These are phyloP conservation scores for Habroteleia sp. DNA, from an alignment of 2,888 invertebrate species.

Conservation along the genomic window DNA sequence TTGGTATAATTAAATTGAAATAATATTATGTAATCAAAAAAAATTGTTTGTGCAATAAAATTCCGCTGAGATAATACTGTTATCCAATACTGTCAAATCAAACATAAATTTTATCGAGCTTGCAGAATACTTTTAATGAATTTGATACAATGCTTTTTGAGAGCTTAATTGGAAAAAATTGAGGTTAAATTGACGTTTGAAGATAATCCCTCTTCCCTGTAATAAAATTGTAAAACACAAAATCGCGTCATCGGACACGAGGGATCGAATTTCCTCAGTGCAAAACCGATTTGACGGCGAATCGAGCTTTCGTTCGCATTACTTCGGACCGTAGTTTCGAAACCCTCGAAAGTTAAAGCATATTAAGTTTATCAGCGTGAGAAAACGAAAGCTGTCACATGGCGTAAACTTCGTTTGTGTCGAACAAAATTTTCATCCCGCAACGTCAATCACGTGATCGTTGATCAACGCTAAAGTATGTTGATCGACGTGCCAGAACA, in stretches of 20 bases:
- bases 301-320: neutral
- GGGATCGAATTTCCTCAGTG: slow-evolving; percentile 16
- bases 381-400: slow-evolving; percentile 5
- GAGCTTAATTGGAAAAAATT: no score
- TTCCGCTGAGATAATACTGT: no score
- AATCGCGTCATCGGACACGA: neutral
- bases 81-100: no score
- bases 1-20: no score
- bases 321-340: neutral
- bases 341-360: slow-evolving; percentile 10
- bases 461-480: slow-evolving; percentile 12
- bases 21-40: no score
- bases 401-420: neutral
- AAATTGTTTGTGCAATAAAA: no score
- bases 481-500: no score
- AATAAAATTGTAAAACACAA: slow-evolving; percentile 8
- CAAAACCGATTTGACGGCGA: no score
- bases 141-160: no score
- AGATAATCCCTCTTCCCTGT: neutral
- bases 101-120: no score
- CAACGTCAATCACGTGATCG: neutral
- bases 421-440: neutral
- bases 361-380: slow-evolving; percentile 12
- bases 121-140: no score
- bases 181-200: neutral